Evolutionary conservation across 2,113 vertebrate species (phyloP).

Genomic region (Ctenomys sociabilis): DNA sequence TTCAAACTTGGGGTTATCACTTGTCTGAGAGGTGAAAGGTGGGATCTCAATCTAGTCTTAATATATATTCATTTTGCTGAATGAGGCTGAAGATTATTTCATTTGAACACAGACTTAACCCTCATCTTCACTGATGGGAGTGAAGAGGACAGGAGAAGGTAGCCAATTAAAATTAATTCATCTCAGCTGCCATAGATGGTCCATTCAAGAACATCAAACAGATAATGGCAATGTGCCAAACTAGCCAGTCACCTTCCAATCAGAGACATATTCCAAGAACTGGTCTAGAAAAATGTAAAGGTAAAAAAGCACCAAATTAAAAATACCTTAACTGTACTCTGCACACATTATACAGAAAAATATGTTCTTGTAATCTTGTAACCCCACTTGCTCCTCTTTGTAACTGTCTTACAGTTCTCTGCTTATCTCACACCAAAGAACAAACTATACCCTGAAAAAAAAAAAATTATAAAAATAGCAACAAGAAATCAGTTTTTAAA

Average conservation of each 20-base stretch:
- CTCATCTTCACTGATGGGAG: not conserved
- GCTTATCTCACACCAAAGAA: constrained; percentile 54
- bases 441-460: constrained; percentile 37
- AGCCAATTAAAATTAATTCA: not conserved
- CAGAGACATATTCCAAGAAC: not conserved
- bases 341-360: constrained; percentile 50
- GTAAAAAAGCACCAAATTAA: constrained; percentile 10
- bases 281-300: constrained; percentile 37
- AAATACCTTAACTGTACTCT: constrained; percentile 59
- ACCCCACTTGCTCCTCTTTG: not conserved
- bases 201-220: not conserved
- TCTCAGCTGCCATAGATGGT: not conserved
- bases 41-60: not conserved
- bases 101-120: not conserved
- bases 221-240: not conserved
- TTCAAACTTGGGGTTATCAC: not conserved
- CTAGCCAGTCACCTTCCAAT: constrained; percentile 17
- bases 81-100: not conserved
- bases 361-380: constrained; percentile 45
- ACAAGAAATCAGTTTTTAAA: not conserved
- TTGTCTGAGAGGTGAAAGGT: constrained; percentile 11
- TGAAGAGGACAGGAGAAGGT: accelerated
- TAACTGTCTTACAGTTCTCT: constrained; percentile 56
- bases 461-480: constrained; percentile 8
- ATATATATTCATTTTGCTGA: not conserved